These are phyloP conservation scores for Conopomorpha cramerella DNA, from an alignment of 1,140 invertebrate genomes.

Conservation along the genomic window DNA sequence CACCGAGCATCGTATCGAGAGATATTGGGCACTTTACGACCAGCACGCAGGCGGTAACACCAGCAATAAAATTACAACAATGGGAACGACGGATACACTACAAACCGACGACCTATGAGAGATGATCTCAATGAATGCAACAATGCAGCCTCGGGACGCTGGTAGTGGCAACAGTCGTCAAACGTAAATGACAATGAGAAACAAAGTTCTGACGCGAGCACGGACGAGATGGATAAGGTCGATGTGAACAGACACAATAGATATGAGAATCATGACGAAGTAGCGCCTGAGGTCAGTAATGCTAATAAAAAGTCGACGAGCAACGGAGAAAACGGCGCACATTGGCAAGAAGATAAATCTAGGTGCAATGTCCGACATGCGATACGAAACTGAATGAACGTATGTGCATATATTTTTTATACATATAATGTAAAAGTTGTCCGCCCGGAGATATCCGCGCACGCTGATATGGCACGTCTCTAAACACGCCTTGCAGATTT, in stretches of 20 bases:
- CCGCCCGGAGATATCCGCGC: slow-evolving; percentile 3
- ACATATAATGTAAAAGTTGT: slow-evolving; percentile 7
- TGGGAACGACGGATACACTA: slow-evolving; percentile 52
- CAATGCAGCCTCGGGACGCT: slow-evolving; percentile 47
- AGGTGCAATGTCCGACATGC: too few species aligned
- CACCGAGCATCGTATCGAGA: slow-evolving; percentile 21
- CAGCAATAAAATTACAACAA: slow-evolving; percentile 55
- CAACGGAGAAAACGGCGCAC: too few species aligned
- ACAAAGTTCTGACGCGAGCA: background rate
- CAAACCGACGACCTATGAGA: slow-evolving; percentile 40
- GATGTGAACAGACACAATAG: too few species aligned
- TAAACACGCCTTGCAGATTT: slow-evolving; percentile 15
- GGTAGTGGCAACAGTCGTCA: slow-evolving; percentile 48
- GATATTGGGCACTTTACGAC: slow-evolving; percentile 45
- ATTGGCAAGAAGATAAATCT: too few species aligned
- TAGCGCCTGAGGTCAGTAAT: slow-evolving; percentile 4
- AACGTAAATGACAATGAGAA: slow-evolving; percentile 18
- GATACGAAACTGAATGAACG: too few species aligned
- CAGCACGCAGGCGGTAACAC: slow-evolving; percentile 45
- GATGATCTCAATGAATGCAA: slow-evolving; percentile 51
- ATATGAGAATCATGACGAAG: background rate
- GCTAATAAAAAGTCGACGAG: slow-evolving; percentile 15
- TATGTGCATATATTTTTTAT: too few species aligned
- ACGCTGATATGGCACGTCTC: slow-evolving; percentile 1
- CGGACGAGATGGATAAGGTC: too few species aligned